Evolutionary conservation across 2,113 vertebrate species (phyloP), one percentile per base, ranked within the genome.

Genomic region (Semicossyphus pulcher): DNA sequence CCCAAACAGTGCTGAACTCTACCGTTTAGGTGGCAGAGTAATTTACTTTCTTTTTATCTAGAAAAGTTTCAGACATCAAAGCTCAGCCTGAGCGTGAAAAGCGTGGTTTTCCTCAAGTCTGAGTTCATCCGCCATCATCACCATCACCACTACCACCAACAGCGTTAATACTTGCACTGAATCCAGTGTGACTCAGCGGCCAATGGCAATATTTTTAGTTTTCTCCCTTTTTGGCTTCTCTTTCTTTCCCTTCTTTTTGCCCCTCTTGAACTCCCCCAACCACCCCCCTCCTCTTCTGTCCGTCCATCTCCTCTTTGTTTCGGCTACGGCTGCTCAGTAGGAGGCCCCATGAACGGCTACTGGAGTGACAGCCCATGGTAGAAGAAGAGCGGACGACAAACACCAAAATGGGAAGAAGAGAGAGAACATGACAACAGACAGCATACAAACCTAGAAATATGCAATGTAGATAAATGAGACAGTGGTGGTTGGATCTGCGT

Each of bases 301-400:
- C 67, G 80, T 90, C 87, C 91, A 92, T 91, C 89, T 78, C 85
- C 84, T 89, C 84, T 77, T 72, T 85, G 61, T 83, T 85, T 76
- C 11, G 72, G 79, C 59, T 78, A 11, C 44, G 78, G 65, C 80
- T 72, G 59, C 71, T 79, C 82, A 90, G 88, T 90, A 71, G 93
- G 91, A 81, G 93, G 91, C 82, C 90, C 93, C 36, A 91, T 93
- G 85, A 94, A 92, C 67, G 92, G 94, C 87, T 92, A 93, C 90
- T 94, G 94, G 94, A 94, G 90, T 73, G 93, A 94, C 93, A 93
- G 93, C 81, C 88, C 92, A 2, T 93, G 92, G 91, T 94, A 94
- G 89, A 91, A 87, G 88, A 91, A 64, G 72, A 87, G 78, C 51
- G 51, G 84, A 68, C 58, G 70, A 54, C 78, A 54, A 60, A 52